phyloP scores from a whole-genome alignment of 2,888 invertebrate species.

The Hypomecis punctinalis region DNA sequence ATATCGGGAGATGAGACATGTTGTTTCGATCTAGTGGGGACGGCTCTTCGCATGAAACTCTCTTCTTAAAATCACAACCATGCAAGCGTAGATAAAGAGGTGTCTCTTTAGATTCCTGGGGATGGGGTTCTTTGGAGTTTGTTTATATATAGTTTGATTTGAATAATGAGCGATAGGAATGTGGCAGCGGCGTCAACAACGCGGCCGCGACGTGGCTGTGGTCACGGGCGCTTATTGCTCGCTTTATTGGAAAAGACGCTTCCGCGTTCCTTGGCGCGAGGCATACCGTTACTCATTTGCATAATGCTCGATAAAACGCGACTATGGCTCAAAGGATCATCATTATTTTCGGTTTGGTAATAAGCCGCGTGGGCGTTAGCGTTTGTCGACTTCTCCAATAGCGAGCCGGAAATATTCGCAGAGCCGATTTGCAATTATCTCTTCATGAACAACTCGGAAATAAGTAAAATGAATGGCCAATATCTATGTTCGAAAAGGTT shows the following conservation, averaged over 20 bases:
- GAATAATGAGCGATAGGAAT: slow-evolving; percentile 60
- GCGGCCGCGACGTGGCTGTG: slow-evolving; percentile 41
- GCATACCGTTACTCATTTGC: slow-evolving; percentile 66
- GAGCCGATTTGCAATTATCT: neutral
- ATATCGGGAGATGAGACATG: neutral
- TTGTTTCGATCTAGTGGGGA: no score
- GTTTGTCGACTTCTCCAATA: slow-evolving; percentile 29
- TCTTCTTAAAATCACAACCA: no score
- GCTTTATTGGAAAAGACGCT: slow-evolving; percentile 76
- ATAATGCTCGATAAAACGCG: slow-evolving; percentile 54
- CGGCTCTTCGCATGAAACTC: no score
- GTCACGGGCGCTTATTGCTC: slow-evolving; percentile 69
- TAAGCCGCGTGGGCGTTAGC: slow-evolving; percentile 33
- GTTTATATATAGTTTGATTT: slow-evolving; percentile 28
- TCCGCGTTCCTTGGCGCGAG: slow-evolving; percentile 71
- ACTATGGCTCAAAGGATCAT: slow-evolving; percentile 46
- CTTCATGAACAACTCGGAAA: neutral
- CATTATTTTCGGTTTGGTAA: slow-evolving; percentile 43
- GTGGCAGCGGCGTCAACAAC: slow-evolving; percentile 45
- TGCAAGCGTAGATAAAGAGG: no score
- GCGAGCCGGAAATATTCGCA: slow-evolving; percentile 10
- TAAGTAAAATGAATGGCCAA: neutral
- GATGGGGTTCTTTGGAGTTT: slow-evolving; percentile 5
- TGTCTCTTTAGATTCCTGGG: no score
- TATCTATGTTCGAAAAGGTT: neutral